Base-by-base conservation (phyloP, 2,888 invertebrate genomes). In the Cantharis nigra region DNA sequence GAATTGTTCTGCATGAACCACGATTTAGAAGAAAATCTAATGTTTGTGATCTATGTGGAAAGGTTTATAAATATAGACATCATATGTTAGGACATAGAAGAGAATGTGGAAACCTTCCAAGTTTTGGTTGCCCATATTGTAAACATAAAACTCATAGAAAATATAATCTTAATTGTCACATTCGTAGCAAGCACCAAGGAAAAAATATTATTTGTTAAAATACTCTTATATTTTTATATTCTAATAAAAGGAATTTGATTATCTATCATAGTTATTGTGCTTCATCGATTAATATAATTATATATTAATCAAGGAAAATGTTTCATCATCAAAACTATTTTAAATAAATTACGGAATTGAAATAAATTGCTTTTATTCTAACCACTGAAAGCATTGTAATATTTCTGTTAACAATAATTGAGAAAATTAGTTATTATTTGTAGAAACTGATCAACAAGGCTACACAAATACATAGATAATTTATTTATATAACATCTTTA, bases 51-150 rank as follows among this genome's bases (percentile, higher is more conserved):
- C 86, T 83, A 69, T 92, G 92, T 81, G 89, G 89, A 82, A 89
- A 91, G 72, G 89, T 89, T 26, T 92, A 92, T 85, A 90, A 90
- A 72, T 89, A 90, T 64, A 88, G 89, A 81, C 90, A 90, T 80
- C 91, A 91, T 18, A 85, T 92, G 76, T 88, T 89, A 69, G 88
- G 89, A 69, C 92, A 92, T 82, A 83, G 90, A 10, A 64, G 71
- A 63, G 74, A 78, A 65, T 78, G 78, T 65, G 78, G 78, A 28
- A 69, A 30, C 11, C 20, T 64, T n/a, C 78, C 78, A 9, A 62
- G 14, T 9, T 30, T 62, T 28, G 9, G 23, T 16, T 78, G 78
- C 20, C 70, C 75, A 14, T 78, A 75, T 65, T 78, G 78, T 71
- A 20, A 16, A 10, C 71, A 75, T n/a, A 74, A 30, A 18, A 69